These are phyloP conservation scores for Platyscapa corneri DNA, from an alignment of 1,140 invertebrate genomes.

Conservation along the genomic window DNA sequence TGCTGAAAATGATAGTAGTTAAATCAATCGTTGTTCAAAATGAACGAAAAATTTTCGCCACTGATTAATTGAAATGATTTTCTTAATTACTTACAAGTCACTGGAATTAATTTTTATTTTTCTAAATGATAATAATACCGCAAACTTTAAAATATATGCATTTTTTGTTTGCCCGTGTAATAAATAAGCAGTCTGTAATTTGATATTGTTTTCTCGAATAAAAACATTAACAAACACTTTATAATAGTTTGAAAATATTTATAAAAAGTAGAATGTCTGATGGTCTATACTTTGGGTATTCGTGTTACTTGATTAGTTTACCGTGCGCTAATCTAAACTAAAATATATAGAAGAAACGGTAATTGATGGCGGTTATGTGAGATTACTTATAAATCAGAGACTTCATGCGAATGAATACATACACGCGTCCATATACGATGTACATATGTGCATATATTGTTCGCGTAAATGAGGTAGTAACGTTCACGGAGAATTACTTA, in stretches of 20 bases:
- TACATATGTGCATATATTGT: too few species aligned
- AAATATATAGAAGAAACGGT: not conserved
- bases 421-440: too few species aligned
- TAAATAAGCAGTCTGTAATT: not conserved
- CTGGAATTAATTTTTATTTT: not conserved
- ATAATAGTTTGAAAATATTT: not conserved
- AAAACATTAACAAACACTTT: not conserved
- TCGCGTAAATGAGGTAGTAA: constrained; percentile 21
- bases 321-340: not conserved
- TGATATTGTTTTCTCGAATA: not conserved
- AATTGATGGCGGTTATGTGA: not conserved
- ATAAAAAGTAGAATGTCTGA: not conserved
- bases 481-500: not conserved
- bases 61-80: not conserved
- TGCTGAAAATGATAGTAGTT: not conserved
- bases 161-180: too few species aligned
- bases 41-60: not conserved
- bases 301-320: not conserved
- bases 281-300: not conserved
- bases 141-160: too few species aligned
- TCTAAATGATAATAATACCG: too few species aligned
- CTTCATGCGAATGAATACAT: not conserved
- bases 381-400: constrained; percentile 6
- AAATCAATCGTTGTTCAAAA: not conserved
- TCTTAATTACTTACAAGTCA: not conserved